Percentiles rank a stretch among this genome's conserved stretches.
Conservation (phyloP, 2,888 invertebrate species). For the Vandiemenella viatica region DNA sequence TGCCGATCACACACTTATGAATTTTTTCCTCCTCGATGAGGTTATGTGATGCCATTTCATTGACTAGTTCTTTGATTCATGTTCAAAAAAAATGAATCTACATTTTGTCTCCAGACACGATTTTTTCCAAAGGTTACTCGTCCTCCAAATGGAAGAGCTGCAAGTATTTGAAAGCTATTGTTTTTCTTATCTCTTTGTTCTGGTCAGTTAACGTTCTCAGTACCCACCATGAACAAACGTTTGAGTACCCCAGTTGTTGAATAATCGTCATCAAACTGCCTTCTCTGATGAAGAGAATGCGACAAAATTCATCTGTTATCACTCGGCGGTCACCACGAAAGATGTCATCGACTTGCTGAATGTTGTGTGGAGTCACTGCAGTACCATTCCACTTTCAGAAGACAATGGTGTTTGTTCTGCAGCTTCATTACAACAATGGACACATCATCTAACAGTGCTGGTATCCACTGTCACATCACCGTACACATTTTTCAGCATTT, state of each 20-base stretch:
- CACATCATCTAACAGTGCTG: no score
- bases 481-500: no score
- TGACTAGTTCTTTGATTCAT: neutral
- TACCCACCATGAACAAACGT: neutral
- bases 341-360: neutral
- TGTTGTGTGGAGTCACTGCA: neutral
- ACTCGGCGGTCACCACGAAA: neutral
- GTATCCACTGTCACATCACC: no score
- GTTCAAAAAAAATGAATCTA: neutral
- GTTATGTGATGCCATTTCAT: no score
- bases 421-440: neutral
- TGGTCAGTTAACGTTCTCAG: neutral
- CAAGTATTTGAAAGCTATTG: neutral
- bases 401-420: neutral
- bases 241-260: neutral
- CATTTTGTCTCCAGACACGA: neutral
- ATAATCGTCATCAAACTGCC: neutral
- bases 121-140: no score
- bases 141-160: neutral
- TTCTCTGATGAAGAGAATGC: neutral
- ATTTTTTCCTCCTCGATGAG: no score
- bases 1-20: no score
- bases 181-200: neutral
- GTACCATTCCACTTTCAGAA: neutral
- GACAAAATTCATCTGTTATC: neutral